Evolutionary conservation across 64 coral and sea anemone species (phyloP), one percentile per base, ranked within the genome.

Genomic region (Actinia tenebrosa): DNA sequence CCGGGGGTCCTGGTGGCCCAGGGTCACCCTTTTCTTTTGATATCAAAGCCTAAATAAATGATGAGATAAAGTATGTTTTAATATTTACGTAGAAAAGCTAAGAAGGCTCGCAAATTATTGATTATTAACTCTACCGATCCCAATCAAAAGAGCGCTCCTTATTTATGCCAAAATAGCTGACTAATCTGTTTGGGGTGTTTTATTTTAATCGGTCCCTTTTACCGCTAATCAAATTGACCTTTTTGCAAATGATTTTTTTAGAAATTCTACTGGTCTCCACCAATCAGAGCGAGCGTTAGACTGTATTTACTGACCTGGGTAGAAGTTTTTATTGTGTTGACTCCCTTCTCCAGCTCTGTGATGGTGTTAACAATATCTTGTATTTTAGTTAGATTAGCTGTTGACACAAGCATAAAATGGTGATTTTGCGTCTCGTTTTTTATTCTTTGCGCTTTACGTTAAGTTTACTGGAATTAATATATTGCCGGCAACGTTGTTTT

Each of bases 1-100:
- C 92, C 4, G 47, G 43, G 17, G 88, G 84, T 16, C 92, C 89
- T 42, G 17, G 58, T 50, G 84, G 88, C 0, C 92, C 43, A 37
- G 59, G 84, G 1, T 66, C 10, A 44, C 84, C 84, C 26, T 8
- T 86, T 44, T 66, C 23, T 75, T 10, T n/a, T 13, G n/a, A 18
- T 42, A 5, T 42, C 69, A 75, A 30, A 42, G 25, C n/a, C 69
- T 75, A 75, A 20, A 7, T 1, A 84, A 15, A 53, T 44, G 17
- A 16, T 52, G 3, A 55, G 17, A 5, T 15, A 26, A 26, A 27
- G 27, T 19, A 25, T 8, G 47, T 50, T 50, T 50, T 50, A 84
- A 56, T 83, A 23, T 56, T 3, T 83, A 46, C 80, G 1, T 58
- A 58, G 56, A 11, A 58, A 58, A 0, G 15, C 7, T 58, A 58